A percentile compares a stretch with the other conserved stretches of the same genome.
phyloP scores from a whole-genome alignment of 2,113 vertebrate species.

The Dasyurus viverrinus region DNA sequence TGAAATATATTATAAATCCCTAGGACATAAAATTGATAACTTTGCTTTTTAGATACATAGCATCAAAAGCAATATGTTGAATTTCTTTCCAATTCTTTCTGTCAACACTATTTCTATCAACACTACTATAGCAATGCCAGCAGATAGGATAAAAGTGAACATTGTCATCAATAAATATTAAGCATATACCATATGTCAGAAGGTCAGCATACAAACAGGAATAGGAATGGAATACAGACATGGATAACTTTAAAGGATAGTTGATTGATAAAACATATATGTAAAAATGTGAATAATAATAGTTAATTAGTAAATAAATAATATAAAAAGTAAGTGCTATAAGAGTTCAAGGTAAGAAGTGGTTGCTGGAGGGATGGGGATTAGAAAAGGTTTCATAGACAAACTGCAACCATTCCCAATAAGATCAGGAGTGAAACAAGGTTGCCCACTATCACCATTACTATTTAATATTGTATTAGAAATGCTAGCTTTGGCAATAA shows the following conservation, averaged over 20 bases:
- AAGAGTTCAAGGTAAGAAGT: background rate
- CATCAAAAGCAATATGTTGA: slow-evolving; percentile 14
- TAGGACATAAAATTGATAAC: background rate
- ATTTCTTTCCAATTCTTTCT: slow-evolving; percentile 19
- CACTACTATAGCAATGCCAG: slow-evolving; percentile 33
- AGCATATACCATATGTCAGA: slow-evolving; percentile 17
- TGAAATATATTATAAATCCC: background rate
- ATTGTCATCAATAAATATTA: slow-evolving; percentile 41
- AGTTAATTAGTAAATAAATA: background rate
- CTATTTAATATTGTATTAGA: too few relatives aligned
- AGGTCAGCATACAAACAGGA: slow-evolving; percentile 8
- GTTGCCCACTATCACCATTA: too few relatives aligned
- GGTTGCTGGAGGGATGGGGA: too few relatives aligned
- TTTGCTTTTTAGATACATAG: background rate
- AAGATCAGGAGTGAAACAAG: too few relatives aligned
- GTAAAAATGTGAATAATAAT: background rate
- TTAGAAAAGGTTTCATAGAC: background rate
- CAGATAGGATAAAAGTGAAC: slow-evolving; percentile 53
- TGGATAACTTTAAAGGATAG: background rate
- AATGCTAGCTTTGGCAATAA: too few relatives aligned
- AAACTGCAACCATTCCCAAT: too few relatives aligned
- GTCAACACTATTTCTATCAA: slow-evolving; percentile 34
- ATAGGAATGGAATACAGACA: background rate
- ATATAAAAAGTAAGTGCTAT: background rate
- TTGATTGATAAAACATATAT: background rate